These are phyloP conservation scores for Dromiciops gliroides DNA, from an alignment of 2,113 vertebrate species.

Conservation along the genomic window DNA sequence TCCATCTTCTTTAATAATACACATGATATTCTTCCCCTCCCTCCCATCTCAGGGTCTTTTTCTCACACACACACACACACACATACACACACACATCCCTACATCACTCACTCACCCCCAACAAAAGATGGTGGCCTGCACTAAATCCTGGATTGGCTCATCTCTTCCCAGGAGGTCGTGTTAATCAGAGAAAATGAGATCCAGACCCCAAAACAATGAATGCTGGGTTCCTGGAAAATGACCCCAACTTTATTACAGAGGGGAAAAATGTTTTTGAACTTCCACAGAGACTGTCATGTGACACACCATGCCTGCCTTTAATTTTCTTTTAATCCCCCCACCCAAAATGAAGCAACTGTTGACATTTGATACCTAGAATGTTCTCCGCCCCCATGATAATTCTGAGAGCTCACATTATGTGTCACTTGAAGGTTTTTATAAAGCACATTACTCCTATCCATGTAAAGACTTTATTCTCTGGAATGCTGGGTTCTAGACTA, in stretches of 20 bases:
- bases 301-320: not conserved
- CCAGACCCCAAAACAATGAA: constrained; percentile 34
- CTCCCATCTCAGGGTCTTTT: not conserved
- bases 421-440: not conserved
- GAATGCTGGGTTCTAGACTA: not conserved
- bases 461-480: not conserved
- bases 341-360: not conserved
- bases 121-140: not conserved
- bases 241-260: not conserved
- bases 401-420: not conserved
- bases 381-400: not conserved
- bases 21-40: not conserved
- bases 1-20: not conserved
- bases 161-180: not conserved
- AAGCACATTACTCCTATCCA: not conserved
- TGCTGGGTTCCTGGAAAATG: not conserved
- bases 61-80: not conserved
- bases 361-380: constrained; percentile 17
- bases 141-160: not conserved
- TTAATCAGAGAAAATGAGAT: constrained; percentile 16
- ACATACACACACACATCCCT: not conserved
- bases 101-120: not conserved
- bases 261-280: not conserved
- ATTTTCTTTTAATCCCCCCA: not conserved
- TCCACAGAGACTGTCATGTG: not conserved